Conservation (phyloP, 2,113 vertebrate genomes). For the Acanthisitta chloris region DNA sequence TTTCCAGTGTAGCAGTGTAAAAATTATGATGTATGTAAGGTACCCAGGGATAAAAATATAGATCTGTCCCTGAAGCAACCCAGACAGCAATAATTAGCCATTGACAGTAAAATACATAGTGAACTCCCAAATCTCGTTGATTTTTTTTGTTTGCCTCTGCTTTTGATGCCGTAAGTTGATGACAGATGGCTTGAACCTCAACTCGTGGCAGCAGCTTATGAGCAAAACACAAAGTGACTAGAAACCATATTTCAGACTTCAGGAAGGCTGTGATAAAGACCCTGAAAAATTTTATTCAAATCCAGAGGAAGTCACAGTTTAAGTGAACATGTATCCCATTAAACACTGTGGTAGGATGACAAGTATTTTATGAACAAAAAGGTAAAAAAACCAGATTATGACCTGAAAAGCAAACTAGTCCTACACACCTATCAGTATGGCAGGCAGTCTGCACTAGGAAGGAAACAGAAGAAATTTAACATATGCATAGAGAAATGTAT, state of each 20-base stretch:
- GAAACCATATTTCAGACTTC: neutral
- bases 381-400: neutral
- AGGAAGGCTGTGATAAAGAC: neutral
- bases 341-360: neutral
- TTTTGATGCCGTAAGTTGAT: neutral
- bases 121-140: neutral
- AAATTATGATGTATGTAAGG: neutral
- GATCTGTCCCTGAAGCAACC: neutral
- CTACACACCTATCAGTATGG: neutral
- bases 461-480: neutral
- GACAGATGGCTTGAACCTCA: slow-evolving; percentile 2
- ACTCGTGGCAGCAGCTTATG: neutral
- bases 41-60: neutral
- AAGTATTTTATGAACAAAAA: neutral
- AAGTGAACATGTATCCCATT: neutral
- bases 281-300: neutral
- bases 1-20: neutral
- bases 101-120: neutral
- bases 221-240: neutral
- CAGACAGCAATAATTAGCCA: neutral
- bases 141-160: neutral
- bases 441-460: neutral
- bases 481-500: neutral
- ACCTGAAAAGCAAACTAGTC: neutral
- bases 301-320: neutral